Evolutionary conservation across 2,888 invertebrate genomes (phyloP).

Genomic region (Serrognathus titanus): DNA sequence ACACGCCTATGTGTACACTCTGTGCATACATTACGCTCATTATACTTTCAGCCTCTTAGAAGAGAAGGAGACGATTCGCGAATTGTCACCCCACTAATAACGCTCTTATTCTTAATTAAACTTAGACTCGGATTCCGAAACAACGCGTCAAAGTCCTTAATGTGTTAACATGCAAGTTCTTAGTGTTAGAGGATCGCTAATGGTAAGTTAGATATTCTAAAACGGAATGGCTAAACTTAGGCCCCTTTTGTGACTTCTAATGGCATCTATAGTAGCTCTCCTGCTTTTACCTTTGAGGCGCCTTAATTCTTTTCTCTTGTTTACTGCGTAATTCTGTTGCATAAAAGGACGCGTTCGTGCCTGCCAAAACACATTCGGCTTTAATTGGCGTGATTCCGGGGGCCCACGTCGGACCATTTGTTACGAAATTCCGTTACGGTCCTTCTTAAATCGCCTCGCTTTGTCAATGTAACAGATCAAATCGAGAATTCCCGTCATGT

Average conservation of each 20-base stretch:
- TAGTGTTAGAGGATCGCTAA: slow-evolving; percentile 41
- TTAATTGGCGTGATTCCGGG: too few species aligned
- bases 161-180: slow-evolving; percentile 40
- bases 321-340: not conserved
- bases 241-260: slow-evolving; percentile 43
- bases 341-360: not conserved
- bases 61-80: slow-evolving; percentile 39
- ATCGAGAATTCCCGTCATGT: slow-evolving; percentile 28
- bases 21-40: slow-evolving; percentile 39
- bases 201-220: slow-evolving; percentile 47
- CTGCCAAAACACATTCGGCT: too few species aligned
- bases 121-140: slow-evolving; percentile 15
- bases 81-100: slow-evolving; percentile 34
- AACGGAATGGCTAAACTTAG: slow-evolving; percentile 50
- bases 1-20: slow-evolving; percentile 22
- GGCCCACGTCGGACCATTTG: not conserved
- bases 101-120: slow-evolving; percentile 46
- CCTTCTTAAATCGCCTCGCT: slow-evolving; percentile 14
- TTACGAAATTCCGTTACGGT: not conserved
- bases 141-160: slow-evolving; percentile 39
- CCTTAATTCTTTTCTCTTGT: slow-evolving; percentile 5
- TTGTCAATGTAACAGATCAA: slow-evolving; percentile 26
- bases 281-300: slow-evolving; percentile 5
- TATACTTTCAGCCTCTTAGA: slow-evolving; percentile 40
- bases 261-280: slow-evolving; percentile 32